Evolutionary conservation across 2,797 vertebrate genomes (phyloP), one percentile per base, ranked within the genome.

Genomic region (Amblyopsis hoosieri): DNA sequence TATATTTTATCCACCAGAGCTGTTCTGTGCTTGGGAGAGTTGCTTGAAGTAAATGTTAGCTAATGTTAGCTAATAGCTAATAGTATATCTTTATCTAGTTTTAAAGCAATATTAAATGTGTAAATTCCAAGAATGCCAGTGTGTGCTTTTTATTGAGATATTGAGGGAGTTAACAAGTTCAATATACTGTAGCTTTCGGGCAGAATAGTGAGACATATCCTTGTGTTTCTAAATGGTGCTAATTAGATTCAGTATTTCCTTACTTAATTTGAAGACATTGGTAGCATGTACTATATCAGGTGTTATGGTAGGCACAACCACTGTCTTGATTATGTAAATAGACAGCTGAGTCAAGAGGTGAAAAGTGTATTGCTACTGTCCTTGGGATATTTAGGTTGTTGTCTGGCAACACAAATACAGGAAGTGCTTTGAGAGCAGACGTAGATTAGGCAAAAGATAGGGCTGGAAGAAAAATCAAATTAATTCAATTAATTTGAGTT

Each of bases 261-360:
- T 57, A 2, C 19, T 4, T 13, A 9, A 6, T 19, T 5, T 47
- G 33, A 37, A 37, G 14, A 4, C 31, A 47, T 9, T 11, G 1
- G 46, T n/a, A 12, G 1, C 12, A 48, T n/a, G n/a, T n/a, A 23
- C 37, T 45, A n/a, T 19, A 45, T 3, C 54, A 45, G 56, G 3
- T 42, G 46, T 29, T 60, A 14, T 23, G 23, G 5, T 17, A 12
- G 51, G 23, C 6, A 11, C 50, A 15, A 53, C 29, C 11, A 2
- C 60, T 67, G 65, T 64, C 65, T 67, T 17, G 33, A 33, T 48
- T 68, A 29, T 46, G 10, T 52, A 7, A 54, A 45, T 17, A 17
- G 17, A 17, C 53, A 64, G 42, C 60, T 33, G 49, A 54, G 54
- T 49, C 74, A 65, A 50, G 60, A 37, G 8, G 72, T 66, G 67